Evolutionary conservation across 2,113 vertebrate genomes (phyloP).

Genomic region (Holacanthus passer): DNA sequence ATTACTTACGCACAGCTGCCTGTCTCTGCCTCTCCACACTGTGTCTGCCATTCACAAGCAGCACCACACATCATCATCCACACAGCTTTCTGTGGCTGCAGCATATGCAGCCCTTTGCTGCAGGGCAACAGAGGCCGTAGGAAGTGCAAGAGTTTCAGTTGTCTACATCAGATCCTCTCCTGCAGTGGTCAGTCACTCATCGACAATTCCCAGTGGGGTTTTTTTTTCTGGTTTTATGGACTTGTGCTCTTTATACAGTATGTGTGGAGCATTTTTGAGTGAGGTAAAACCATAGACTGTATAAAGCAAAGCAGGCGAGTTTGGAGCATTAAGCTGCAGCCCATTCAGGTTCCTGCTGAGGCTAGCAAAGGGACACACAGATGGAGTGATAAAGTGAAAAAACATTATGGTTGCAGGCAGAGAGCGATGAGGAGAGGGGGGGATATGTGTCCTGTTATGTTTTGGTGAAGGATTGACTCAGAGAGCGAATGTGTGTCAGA

Average conservation of each 20-base stretch:
- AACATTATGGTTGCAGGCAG: constrained; percentile 29
- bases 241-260: constrained; percentile 26
- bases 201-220: neutral
- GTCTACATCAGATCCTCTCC: constrained; percentile 8
- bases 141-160: constrained; percentile 32
- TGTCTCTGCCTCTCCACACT: constrained; percentile 58
- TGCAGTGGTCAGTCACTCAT: neutral
- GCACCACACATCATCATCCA: constrained; percentile 34
- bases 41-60: constrained; percentile 60
- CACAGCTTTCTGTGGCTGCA: constrained; percentile 44
- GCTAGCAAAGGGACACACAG: constrained; percentile 40
- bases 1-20: constrained; percentile 78
- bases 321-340: constrained; percentile 11
- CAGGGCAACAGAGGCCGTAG: constrained; percentile 42
- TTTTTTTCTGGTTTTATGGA: neutral
- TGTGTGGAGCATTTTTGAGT: neutral
- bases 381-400: constrained; percentile 47
- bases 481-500: constrained; percentile 42
- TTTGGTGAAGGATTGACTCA: constrained; percentile 52
- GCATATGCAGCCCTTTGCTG: constrained; percentile 68
- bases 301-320: constrained; percentile 1
- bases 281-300: constrained; percentile 20
- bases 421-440: neutral
- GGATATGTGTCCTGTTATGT: constrained; percentile 18
- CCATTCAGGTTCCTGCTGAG: constrained; percentile 48